A percentile compares a stretch with the other conserved stretches of the same genome.
These are phyloP conservation scores for Gallinago nigripennis DNA, from an alignment of 2,797 vertebrate species.

Conservation along the genomic window DNA sequence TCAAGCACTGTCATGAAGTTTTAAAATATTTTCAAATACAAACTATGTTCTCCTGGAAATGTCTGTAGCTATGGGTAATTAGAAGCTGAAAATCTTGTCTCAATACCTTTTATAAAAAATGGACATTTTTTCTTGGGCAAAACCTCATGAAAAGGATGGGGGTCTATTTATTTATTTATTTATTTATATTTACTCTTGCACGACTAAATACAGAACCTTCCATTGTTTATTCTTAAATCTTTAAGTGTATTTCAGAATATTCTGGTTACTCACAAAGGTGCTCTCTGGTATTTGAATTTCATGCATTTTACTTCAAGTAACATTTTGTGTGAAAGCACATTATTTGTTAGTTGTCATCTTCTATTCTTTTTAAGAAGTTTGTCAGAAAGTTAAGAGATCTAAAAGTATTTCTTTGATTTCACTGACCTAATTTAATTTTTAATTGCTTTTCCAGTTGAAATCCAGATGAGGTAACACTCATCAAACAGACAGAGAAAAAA, in stretches of 20 bases:
- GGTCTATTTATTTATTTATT: background rate
- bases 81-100: background rate
- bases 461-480: background rate
- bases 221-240: background rate
- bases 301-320: background rate
- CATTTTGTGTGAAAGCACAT: background rate
- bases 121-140: background rate
- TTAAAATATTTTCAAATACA: background rate
- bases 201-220: background rate
- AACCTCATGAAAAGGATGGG: background rate
- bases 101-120: background rate
- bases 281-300: background rate
- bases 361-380: background rate
- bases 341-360: background rate
- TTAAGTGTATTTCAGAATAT: background rate
- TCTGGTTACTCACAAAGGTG: background rate
- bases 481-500: background rate
- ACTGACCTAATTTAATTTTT: conserved; percentile 13
- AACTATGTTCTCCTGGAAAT: background rate
- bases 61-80: background rate
- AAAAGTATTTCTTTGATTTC: background rate
- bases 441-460: conserved; percentile 4
- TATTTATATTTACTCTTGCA: background rate
- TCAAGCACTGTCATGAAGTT: background rate
- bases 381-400: background rate